Evolutionary conservation across 2,797 vertebrate genomes (phyloP).

Genomic region (Neosalanx taihuensis): DNA sequence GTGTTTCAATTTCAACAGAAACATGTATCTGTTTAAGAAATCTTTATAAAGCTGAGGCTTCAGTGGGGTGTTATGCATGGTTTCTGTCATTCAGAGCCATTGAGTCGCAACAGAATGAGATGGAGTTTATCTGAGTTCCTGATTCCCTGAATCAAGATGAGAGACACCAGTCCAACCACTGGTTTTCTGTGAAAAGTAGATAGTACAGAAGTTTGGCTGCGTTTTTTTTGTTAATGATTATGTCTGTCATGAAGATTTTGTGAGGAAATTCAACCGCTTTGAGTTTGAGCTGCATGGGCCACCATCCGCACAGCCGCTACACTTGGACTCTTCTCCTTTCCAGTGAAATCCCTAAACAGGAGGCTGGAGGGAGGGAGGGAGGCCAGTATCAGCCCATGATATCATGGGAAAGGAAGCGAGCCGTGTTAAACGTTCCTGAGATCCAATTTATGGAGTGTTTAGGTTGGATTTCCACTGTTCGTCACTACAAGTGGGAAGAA

Average conservation of each 20-base stretch:
- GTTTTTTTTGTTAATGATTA: conserved; percentile 20
- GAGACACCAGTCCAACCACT: background rate
- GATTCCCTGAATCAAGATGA: background rate
- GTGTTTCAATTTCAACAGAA: background rate
- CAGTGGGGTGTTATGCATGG: background rate
- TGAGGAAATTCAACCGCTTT: conserved; percentile 38
- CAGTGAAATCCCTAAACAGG: conserved; percentile 41
- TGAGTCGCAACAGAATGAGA: background rate
- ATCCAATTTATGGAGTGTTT: conserved; percentile 46
- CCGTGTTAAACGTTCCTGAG: conserved; percentile 42
- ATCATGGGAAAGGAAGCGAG: conserved; percentile 67
- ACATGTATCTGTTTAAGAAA: background rate
- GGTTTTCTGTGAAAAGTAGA: background rate
- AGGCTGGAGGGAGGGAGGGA: conserved; percentile 38
- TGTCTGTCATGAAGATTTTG: conserved; percentile 25
- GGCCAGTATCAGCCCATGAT: conserved; percentile 58
- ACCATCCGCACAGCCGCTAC: conserved; percentile 41
- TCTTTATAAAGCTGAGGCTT: background rate
- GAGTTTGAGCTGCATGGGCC: conserved; percentile 32
- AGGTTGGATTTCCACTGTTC: conserved; percentile 30
- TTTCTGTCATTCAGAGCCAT: background rate
- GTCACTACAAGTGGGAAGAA: conserved; percentile 32
- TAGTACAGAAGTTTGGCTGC: background rate
- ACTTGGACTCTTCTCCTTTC: conserved; percentile 37
- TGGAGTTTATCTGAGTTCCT: background rate